Conservation (phyloP, 2,113 vertebrate species). For the Limanda limanda region DNA sequence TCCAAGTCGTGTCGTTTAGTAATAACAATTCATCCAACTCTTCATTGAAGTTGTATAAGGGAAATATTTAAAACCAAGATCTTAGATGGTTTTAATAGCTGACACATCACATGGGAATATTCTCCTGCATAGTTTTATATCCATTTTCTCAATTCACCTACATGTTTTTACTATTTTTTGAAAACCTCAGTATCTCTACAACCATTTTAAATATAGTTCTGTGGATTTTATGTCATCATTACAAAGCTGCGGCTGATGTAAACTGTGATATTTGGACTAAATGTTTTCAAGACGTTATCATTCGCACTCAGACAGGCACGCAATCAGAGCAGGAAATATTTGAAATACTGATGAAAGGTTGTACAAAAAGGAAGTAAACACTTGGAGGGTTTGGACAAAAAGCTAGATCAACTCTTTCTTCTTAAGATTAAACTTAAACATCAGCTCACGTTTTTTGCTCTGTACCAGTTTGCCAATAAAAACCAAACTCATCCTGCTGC, state of each 20-base stretch:
- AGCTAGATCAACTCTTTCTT: background rate
- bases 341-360: constrained; percentile 1
- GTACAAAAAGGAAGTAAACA: background rate
- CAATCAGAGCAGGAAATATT: constrained; percentile 8
- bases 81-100: too few species aligned
- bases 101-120: too few species aligned
- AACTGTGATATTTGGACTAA: background rate
- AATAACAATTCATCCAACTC: too few species aligned
- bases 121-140: background rate
- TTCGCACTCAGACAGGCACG: constrained; percentile 4
- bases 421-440: background rate
- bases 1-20: too few species aligned
- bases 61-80: too few species aligned
- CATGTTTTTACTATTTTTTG: background rate
- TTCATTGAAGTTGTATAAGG: too few species aligned
- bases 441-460: constrained; percentile 7
- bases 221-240: too few species aligned
- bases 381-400: background rate
- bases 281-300: background rate
- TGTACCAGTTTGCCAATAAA: constrained; percentile 15
- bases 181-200: background rate
- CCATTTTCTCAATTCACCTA: background rate
- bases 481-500: constrained; percentile 31
- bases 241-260: too few species aligned
- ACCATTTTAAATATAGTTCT: background rate